Base-by-base conservation (phyloP, 2,113 vertebrate species). In the Myrmecophaga tridactyla region DNA sequence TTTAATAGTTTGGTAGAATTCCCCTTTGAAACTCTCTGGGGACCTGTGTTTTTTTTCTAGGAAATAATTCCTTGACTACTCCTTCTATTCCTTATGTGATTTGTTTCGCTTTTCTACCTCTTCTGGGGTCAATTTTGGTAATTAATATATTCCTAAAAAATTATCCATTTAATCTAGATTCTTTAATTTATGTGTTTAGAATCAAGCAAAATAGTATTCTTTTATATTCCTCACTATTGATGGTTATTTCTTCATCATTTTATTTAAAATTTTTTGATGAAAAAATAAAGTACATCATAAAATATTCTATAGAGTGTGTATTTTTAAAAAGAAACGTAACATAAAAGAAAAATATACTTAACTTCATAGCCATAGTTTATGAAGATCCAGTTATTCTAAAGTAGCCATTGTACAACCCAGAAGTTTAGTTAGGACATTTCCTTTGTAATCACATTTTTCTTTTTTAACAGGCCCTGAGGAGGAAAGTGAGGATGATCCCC, bases 401-500 rank as follows among this genome's bases (percentile, higher is more conserved):
- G 25, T 77, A 60, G 39, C 6, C 17, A 1, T 58, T 60, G 1
- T 41, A 51, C 34, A 36, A 13, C 31, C 34, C 25, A 34, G 75
- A 83, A 34, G 20, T 92, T 70, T 17, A 51, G n/a, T 10, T n/a
- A 53, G 27, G 43, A 69, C 9, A 1, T 83, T 67, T 88, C 27
- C 36, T 60, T 41, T 7, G 73, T 86, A 60, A 94, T 51, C 46
- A 48, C 15, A 48, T 39, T 92, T 36, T 43, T 82, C 84, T 97
- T 75, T 86, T 78, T 87, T 72, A 41, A 85, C 95, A 99, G 98
- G 70, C 70, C 80, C 97, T 56, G 51, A 93, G 0, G 0, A 65
- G n/a, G 93, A 97, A 46, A 92, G 75, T 94, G 97, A 97, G 75
- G 98, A 91, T 4, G 98, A 98, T 84, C 95, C 98, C 34, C 97